Base-by-base conservation (phyloP, 2,113 vertebrate species). In the Thomomys bottae region DNA sequence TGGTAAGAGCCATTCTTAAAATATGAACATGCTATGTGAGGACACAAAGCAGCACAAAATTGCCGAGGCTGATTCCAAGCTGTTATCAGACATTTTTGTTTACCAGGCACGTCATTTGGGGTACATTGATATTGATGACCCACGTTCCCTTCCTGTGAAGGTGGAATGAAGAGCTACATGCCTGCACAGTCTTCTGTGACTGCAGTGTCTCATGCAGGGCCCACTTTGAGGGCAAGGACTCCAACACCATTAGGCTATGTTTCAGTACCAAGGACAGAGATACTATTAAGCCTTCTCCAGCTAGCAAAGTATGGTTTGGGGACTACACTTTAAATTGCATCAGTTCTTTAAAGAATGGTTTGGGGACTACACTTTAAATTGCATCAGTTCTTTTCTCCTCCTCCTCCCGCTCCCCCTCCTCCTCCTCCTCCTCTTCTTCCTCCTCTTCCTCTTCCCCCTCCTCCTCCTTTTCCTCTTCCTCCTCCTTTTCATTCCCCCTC, bases 241-340 rank as follows among this genome's bases (percentile, higher is more conserved):
- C 32, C 84, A 38, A 21, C 0, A 23, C 3, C 6, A 64, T 4
- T 1, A 14, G 8, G 6, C 8, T 76, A 68, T 80, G 26, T 54
- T 95, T 96, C 94, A 96, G 94, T 63, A 96, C 94, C 94, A 95
- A 66, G 94, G 92, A 93, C 94, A 96, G 90, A 68, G 72, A 6
- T 26, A 4, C 0, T 0, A 42, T 23, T 1, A 2, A 0, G 0
- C 2, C 2, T 49, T 66, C 40, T 64, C 11, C 23, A 18, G 23
- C 15, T 64, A n/a, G 78, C 17, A 10, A 18, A 68, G 15, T 4
- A 0, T 49, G 63, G 32, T 61, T 88, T 81, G 23, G 32, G 36
- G 12, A 77, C 32, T 68, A 28, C 57, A 80, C 71, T 61, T 77
- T 68, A 85, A 64, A 61, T 9, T n/a, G 5, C 6, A 75, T 14